These are phyloP conservation scores for Takifugu ocellatus DNA, from an alignment of 2,797 vertebrate genomes.

Conservation along the genomic window DNA sequence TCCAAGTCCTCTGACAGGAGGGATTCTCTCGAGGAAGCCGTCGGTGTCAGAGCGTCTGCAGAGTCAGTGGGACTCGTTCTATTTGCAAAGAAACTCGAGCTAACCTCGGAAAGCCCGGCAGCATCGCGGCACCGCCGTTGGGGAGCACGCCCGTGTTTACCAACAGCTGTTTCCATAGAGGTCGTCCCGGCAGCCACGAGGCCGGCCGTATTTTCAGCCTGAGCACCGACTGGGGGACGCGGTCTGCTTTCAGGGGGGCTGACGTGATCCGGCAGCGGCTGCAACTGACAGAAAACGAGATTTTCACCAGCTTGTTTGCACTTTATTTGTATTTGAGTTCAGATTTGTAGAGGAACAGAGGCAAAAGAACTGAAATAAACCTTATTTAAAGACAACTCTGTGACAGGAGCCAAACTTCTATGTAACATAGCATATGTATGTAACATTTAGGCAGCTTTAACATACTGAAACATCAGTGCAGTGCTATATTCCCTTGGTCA, in stretches of 20 bases:
- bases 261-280: slow-evolving; percentile 28
- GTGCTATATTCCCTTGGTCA: not conserved
- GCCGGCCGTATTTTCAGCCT: slow-evolving; percentile 54
- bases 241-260: slow-evolving; percentile 27
- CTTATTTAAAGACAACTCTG: not conserved
- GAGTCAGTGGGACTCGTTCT: slow-evolving; percentile 55
- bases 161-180: slow-evolving; percentile 62
- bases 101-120: slow-evolving; percentile 53
- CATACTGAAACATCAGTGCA: not conserved
- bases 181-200: slow-evolving; percentile 22
- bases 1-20: slow-evolving; percentile 68
- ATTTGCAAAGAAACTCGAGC: slow-evolving; percentile 57
- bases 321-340: not conserved
- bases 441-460: not conserved
- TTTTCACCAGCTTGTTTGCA: not conserved
- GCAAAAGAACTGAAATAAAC: slow-evolving; percentile 1
- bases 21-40: slow-evolving; percentile 75
- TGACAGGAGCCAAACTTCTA: too few relatives aligned
- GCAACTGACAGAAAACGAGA: slow-evolving; percentile 53
- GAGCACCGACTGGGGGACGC: slow-evolving; percentile 25
- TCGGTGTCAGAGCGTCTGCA: slow-evolving; percentile 61
- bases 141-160: slow-evolving; percentile 62
- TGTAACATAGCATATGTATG: not conserved
- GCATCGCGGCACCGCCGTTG: slow-evolving; percentile 40
- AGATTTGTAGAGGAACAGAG: not conserved